These are phyloP conservation scores for Diglossa cyanea DNA, from an alignment of 2,797 vertebrate species.

Conservation along the genomic window DNA sequence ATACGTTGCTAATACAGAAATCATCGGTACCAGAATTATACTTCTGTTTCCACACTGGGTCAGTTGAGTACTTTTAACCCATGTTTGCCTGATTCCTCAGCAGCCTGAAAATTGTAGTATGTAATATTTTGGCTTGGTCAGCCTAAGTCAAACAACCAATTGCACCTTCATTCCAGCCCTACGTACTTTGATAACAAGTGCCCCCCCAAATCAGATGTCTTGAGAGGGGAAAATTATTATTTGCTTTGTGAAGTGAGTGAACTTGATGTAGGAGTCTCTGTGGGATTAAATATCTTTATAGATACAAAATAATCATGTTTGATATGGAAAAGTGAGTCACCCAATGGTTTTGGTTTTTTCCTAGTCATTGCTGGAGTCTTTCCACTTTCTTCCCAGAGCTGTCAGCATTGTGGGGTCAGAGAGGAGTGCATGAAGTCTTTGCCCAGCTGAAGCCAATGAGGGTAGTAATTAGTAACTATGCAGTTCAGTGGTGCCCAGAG, in stretches of 20 bases:
- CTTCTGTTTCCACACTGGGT: conserved; percentile 25
- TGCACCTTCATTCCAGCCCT: background rate
- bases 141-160: background rate
- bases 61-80: background rate
- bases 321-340: conserved; percentile 40
- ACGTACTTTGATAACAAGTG: background rate
- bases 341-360: background rate
- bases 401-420: background rate
- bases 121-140: background rate
- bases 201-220: background rate
- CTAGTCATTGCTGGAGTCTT: background rate
- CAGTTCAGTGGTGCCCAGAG: background rate
- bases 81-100: background rate
- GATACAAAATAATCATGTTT: background rate
- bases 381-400: background rate
- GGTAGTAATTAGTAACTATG: background rate
- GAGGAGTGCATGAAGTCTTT: background rate
- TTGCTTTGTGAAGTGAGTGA: background rate
- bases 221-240: background rate
- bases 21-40: conserved; percentile 6
- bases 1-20: background rate
- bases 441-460: background rate
- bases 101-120: background rate
- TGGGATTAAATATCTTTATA: background rate
- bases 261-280: background rate